These are phyloP conservation scores for Melanotaenia boesemani DNA, from an alignment of 2,797 vertebrate genomes.

Conservation along the genomic window DNA sequence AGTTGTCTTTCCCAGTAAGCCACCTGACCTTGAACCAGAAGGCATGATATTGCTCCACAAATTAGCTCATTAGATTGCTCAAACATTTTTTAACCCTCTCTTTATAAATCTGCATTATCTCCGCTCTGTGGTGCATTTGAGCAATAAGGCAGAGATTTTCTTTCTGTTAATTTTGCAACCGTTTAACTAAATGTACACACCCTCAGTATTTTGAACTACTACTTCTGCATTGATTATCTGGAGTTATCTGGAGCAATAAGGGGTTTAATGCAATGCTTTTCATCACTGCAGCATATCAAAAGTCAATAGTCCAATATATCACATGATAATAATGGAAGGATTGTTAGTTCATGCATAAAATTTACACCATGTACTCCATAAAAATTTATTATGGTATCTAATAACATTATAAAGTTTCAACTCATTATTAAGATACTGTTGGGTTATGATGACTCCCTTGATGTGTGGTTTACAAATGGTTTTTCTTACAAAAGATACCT, in stretches of 20 bases:
- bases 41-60: not conserved
- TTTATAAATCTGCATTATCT: not conserved
- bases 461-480: not conserved
- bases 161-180: not conserved
- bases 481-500: constrained; percentile 1
- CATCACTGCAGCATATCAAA: not conserved
- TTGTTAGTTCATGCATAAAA: not conserved
- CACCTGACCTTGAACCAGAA: constrained; percentile 31
- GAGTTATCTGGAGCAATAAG: no score
- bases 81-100: not conserved
- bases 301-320: not conserved
- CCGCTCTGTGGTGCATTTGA: not conserved
- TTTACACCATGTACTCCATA: not conserved
- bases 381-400: not conserved
- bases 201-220: no score
- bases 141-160: not conserved
- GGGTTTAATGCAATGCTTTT: no score
- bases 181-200: not conserved
- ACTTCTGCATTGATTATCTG: no score
- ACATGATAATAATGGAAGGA: not conserved
- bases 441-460: constrained; percentile 26
- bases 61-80: constrained; percentile 5
- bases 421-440: not conserved
- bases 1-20: constrained; percentile 8
- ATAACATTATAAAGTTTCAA: not conserved